Evolutionary conservation across 2,888 invertebrate genomes (phyloP), one percentile per base, ranked within the genome.

Genomic region (Tiphia femorata): DNA sequence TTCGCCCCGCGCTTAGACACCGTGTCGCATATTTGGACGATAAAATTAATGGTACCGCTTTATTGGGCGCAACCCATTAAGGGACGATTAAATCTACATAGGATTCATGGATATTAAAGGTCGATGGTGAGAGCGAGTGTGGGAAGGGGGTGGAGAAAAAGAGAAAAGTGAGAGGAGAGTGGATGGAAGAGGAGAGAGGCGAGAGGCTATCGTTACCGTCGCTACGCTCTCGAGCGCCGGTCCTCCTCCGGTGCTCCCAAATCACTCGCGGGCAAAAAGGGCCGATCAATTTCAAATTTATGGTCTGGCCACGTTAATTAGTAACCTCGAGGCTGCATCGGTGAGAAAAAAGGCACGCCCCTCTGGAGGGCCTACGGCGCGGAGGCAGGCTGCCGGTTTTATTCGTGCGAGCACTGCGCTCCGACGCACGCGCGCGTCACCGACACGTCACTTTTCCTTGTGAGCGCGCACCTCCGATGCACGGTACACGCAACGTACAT

Each of bases 261-360:
- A 71, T 64, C 70, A 58, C 67, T 58, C 55, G 53, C 41, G 55
- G 29, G 58, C 53, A 59, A 72, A 70, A 72, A 58, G 64, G 61
- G 43, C 62, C 75, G 76, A 76, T 77, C 77, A 74, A 76, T 76
- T 74, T 75, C 62, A 74, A 74, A 76, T 77, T 77, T 76, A 76
- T 76, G 65, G 75, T 64, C 70, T 68, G 70, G 70, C 70, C 60
- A 64, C 70, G 70, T 70, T 70, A 70, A 70, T 70, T 70, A 70
- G 67, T 60, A 67, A 70, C 58, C 58, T 51, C 62, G 49, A 52
- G 41, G 55, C 58, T 67, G 56, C 25, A 49, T 20, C 47, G 49
- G 52, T 10, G 56, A 62, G 57, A 64, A 61, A 67, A 57, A 64
- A 64, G 33, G 37, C 38, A 27, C 33, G 16, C 38, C 30, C 44